A percentile compares a stretch with the other conserved stretches of the same genome.
Conservation (phyloP, 2,888 invertebrate species). For the Pecten maximus region DNA sequence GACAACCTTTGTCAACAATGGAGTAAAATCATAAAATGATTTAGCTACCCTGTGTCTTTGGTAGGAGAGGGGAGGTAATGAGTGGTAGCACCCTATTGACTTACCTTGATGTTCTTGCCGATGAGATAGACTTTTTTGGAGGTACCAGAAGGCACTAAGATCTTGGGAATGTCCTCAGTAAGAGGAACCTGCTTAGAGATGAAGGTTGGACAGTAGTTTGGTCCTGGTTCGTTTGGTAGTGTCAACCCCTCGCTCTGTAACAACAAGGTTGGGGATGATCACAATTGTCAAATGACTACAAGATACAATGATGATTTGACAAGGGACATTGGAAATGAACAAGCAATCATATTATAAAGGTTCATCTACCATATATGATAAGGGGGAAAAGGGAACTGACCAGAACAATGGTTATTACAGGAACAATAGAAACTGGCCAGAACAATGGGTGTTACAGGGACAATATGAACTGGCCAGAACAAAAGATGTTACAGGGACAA, state of each 20-base stretch:
- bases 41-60: no score
- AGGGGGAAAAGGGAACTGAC: background rate
- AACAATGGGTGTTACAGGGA: no score
- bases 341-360: background rate
- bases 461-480: no score
- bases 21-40: no score
- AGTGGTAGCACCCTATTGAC: no score
- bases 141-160: constrained; percentile 95
- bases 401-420: background rate
- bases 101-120: constrained; percentile 93
- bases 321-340: background rate
- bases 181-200: constrained; percentile 85
- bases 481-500: no score
- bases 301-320: background rate
- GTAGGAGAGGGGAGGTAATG: no score
- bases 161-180: constrained; percentile 89
- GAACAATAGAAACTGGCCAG: no score
- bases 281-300: background rate
- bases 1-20: no score
- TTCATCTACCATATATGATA: background rate
- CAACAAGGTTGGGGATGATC: background rate
- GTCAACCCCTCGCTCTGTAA: constrained; percentile 51
- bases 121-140: constrained; percentile 95
- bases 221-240: constrained; percentile 87
- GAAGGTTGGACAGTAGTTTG: constrained; percentile 96